Conservation (phyloP, 2,113 vertebrate genomes). For the Lophochroa leadbeateri region DNA sequence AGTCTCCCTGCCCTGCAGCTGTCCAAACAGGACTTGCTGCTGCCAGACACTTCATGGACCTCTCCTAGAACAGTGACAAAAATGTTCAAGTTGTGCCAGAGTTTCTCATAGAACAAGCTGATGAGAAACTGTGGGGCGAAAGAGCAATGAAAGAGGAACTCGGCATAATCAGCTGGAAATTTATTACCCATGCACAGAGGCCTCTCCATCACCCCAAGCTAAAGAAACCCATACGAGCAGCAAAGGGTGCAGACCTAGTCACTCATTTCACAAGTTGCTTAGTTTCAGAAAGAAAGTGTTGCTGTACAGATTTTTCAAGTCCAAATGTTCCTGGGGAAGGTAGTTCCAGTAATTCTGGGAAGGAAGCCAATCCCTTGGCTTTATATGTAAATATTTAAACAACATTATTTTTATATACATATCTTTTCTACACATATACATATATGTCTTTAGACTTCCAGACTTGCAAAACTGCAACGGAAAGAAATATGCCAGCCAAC, state of each 20-base stretch:
- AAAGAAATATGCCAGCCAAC: not conserved
- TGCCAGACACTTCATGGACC: not conserved
- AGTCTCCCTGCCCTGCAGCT: not conserved
- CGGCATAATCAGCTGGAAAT: not conserved
- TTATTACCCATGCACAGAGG: not conserved
- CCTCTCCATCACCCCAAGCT: not conserved
- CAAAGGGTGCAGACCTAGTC: constrained; percentile 50
- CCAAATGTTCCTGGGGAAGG: constrained; percentile 82
- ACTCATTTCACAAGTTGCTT: constrained; percentile 70
- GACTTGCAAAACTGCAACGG: constrained; percentile 34
- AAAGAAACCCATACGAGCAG: constrained; percentile 17
- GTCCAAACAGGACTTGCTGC: not conserved
- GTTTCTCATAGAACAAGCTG: not conserved
- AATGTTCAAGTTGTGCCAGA: not conserved
- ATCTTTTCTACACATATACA: constrained; percentile 58
- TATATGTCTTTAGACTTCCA: constrained; percentile 48
- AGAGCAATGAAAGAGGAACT: not conserved
- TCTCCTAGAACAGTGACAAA: not conserved
- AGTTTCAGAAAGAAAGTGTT: constrained; percentile 69
- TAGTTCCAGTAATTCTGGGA: constrained; percentile 84
- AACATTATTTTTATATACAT: constrained; percentile 75
- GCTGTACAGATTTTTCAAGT: constrained; percentile 78
- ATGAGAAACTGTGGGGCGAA: not conserved
- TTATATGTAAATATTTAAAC: constrained; percentile 84
- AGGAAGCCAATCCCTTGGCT: constrained; percentile 73